Evolutionary conservation across 2,888 invertebrate species (phyloP), one percentile per base, ranked within the genome.

Genomic region (Cataglyphis cursor): DNA sequence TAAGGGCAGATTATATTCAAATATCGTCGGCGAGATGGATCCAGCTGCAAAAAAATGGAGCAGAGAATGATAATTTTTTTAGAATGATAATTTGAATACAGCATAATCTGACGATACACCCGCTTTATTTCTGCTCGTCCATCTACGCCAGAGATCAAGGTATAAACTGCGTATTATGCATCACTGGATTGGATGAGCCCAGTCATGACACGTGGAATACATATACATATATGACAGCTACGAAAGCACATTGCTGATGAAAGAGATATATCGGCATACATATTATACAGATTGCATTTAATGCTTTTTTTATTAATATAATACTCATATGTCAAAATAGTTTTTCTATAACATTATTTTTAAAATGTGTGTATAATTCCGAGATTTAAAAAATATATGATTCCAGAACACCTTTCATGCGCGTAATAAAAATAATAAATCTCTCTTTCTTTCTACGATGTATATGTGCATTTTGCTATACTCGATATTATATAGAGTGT

Each of bases 141-240:
- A 21, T 3, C 18, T 3, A n/a, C 38, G 66, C 62, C 6, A 44
- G 62, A 15, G 62, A 75, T 85, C 54, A 61, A 80, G 64, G 62
- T 70, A 81, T 65, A 73, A 72, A 48, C 48, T 59, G 64, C 70
- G 57, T 80, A 62, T 87, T 57, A 89, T 41, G 81, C 61, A 78
- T 68, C 68, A 85, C 70, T 74, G 73, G 73, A 68, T 83, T 80
- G 82, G 73, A 87, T 68, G 84, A 86, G 85, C 86, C 84, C 84
- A 80, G 80, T 65, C 62, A 83, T 86, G 86, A 61, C 31, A 74
- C 44, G 66, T 73, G 24, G 68, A 57, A 80, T 81, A 35, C 35
- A 35, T 2, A 28, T 28, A 28, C 1, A 28, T 28, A 75, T 87
- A 82, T 65, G 75, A 51, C 54, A 51, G 59, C 18, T 85, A 75